These are phyloP conservation scores for Ictidomys tridecemlineatus DNA, from an alignment of 2,113 vertebrate genomes.

Conservation along the genomic window DNA sequence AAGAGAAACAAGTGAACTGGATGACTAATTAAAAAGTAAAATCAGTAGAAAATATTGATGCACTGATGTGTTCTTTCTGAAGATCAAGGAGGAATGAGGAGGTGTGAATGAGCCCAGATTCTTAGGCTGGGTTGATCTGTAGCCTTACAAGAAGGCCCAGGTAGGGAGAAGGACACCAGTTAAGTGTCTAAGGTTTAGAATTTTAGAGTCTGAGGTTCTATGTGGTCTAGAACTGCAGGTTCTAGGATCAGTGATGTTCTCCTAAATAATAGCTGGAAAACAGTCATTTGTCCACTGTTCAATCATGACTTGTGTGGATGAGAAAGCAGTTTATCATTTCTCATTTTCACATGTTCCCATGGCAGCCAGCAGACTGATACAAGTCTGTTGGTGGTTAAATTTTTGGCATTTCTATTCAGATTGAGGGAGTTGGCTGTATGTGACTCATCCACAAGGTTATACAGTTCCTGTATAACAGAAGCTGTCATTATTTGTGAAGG, in stretches of 20 bases:
- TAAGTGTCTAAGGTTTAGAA: background rate
- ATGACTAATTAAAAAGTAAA: slow-evolving; percentile 26
- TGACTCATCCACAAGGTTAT: background rate
- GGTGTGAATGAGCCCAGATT: background rate
- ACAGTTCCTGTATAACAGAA: background rate
- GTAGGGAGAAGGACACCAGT: background rate
- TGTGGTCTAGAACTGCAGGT: background rate
- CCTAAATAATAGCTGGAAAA: background rate
- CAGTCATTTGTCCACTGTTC: background rate
- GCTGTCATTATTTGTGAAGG: background rate
- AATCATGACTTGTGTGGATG: background rate
- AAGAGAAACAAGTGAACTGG: background rate
- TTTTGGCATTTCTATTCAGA: background rate
- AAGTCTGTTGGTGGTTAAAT: background rate
- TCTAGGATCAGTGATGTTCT: background rate
- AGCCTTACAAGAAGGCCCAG: background rate
- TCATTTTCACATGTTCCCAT: background rate
- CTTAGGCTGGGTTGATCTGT: background rate
- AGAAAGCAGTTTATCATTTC: background rate
- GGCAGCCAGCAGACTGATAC: background rate
- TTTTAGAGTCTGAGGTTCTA: background rate
- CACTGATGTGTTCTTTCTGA: background rate
- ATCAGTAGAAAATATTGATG: background rate
- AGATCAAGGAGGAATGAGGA: background rate
- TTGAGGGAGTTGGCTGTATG: background rate